Evolutionary conservation across 2,888 invertebrate species (phyloP).

Genomic region (Folsomia manolachei): DNA sequence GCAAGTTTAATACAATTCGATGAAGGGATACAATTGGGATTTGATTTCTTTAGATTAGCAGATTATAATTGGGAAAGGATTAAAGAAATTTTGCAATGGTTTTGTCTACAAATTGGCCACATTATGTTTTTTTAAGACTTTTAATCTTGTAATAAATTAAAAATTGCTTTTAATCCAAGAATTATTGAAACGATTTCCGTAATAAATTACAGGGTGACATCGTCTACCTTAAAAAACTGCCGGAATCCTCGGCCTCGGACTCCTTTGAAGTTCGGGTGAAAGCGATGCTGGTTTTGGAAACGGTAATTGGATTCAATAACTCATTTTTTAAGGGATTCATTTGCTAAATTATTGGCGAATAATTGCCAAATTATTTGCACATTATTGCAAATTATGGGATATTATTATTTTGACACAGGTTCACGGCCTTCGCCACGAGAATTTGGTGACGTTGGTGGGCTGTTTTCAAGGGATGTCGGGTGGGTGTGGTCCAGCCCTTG

Average conservation of each 20-base stretch:
- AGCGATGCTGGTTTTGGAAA: slow-evolving; percentile 72
- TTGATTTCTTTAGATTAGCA: no score
- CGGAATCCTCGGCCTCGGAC: slow-evolving; percentile 56
- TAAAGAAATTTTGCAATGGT: no score
- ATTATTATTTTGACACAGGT: slow-evolving; percentile 56
- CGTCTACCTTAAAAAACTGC: slow-evolving; percentile 79
- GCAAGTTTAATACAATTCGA: no score
- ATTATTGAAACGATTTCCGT: no score
- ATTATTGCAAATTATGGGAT: background rate
- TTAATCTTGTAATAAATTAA: no score
- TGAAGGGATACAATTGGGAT: no score
- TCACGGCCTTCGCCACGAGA: slow-evolving; percentile 84
- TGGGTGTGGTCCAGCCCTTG: slow-evolving; percentile 75
- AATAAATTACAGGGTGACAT: slow-evolving; percentile 72
- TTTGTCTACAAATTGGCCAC: no score
- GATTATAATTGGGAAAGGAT: no score
- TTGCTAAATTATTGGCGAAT: background rate
- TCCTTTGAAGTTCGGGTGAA: slow-evolving; percentile 74
- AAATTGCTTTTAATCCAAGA: no score
- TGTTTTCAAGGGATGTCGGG: slow-evolving; percentile 59
- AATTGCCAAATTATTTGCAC: background rate
- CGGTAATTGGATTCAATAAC: no score
- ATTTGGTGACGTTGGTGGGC: slow-evolving; percentile 83
- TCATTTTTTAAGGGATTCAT: no score
- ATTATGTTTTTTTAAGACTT: no score